A percentile compares a stretch with the other conserved stretches of the same genome.
These are phyloP conservation scores for Melanostoma mellinum DNA, from an alignment of 2,888 invertebrate genomes.

Conservation along the genomic window DNA sequence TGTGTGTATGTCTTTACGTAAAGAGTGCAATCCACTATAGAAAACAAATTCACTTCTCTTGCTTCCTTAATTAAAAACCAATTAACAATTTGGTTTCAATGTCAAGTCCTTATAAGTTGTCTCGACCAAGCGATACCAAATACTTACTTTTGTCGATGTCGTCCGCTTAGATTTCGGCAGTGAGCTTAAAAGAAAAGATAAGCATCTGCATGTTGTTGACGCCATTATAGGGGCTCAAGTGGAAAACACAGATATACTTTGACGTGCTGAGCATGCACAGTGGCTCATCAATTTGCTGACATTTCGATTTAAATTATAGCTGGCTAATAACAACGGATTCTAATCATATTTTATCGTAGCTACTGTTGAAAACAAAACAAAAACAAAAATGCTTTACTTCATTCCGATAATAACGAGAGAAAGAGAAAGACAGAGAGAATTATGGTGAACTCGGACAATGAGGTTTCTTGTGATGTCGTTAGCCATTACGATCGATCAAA, in stretches of 20 bases:
- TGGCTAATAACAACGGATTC: constrained; percentile 48
- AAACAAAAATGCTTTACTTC: constrained; percentile 24
- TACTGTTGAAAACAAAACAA: constrained; percentile 10
- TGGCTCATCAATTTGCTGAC: constrained; percentile 53
- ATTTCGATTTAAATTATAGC: constrained; percentile 56
- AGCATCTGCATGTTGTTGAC: constrained; percentile 55
- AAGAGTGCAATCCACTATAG: too few relatives aligned
- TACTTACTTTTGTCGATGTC: too few relatives aligned
- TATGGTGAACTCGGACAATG: constrained; percentile 40
- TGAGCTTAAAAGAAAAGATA: constrained; percentile 14
- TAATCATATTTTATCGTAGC: constrained; percentile 50
- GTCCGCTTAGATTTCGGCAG: too few relatives aligned
- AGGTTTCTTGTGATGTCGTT: constrained; percentile 22
- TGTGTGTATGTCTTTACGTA: too few relatives aligned
- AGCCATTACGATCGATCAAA: constrained; percentile 22
- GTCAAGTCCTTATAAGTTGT: constrained; percentile 11
- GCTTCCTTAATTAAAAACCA: too few relatives aligned
- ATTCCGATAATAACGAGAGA: constrained; percentile 1
- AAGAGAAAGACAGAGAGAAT: neutral
- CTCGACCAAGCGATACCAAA: too few relatives aligned
- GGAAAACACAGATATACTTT: constrained; percentile 36
- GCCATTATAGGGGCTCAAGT: constrained; percentile 46
- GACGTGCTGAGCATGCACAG: constrained; percentile 60
- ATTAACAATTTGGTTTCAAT: neutral
- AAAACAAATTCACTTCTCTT: too few relatives aligned